These are phyloP conservation scores for Erebia palarica DNA, from an alignment of 2,888 invertebrate species.

Conservation along the genomic window DNA sequence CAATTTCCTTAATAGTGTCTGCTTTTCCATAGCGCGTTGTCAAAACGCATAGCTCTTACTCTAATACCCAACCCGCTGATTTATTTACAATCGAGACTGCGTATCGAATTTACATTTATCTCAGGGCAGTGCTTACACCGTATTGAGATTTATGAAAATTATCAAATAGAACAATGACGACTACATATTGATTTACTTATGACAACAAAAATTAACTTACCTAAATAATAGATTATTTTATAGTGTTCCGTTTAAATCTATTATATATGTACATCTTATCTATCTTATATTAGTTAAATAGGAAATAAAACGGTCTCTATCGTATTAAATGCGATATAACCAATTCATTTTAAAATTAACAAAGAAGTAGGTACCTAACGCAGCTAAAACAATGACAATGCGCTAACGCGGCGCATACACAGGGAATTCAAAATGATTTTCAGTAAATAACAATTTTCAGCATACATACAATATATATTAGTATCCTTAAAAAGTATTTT, in stretches of 20 bases:
- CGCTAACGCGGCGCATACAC: neutral
- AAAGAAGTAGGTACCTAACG: neutral
- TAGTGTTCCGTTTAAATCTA: neutral
- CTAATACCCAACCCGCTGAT: constrained; percentile 24
- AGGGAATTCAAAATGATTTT: neutral
- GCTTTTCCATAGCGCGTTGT: neutral
- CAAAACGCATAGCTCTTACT: neutral
- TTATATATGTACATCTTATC: neutral
- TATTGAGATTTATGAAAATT: constrained; percentile 27
- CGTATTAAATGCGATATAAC: constrained; percentile 14
- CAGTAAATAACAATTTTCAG: neutral
- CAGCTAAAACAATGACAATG: neutral
- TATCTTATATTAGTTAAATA: constrained; percentile 18
- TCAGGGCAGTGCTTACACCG: constrained; percentile 52
- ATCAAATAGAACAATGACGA: constrained; percentile 16
- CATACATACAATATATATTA: neutral
- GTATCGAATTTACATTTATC: constrained; percentile 32
- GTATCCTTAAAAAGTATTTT: constrained; percentile 11
- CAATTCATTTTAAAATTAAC: constrained; percentile 1
- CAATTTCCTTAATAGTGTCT: neutral
- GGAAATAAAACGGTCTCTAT: constrained; percentile 16
- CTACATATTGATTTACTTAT: constrained; percentile 3
- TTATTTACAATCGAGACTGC: constrained; percentile 32
- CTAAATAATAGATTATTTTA: neutral
- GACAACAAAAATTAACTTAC: neutral